Base-by-base conservation (phyloP, 2,797 vertebrate genomes). In the Amphiprion clarkii region DNA sequence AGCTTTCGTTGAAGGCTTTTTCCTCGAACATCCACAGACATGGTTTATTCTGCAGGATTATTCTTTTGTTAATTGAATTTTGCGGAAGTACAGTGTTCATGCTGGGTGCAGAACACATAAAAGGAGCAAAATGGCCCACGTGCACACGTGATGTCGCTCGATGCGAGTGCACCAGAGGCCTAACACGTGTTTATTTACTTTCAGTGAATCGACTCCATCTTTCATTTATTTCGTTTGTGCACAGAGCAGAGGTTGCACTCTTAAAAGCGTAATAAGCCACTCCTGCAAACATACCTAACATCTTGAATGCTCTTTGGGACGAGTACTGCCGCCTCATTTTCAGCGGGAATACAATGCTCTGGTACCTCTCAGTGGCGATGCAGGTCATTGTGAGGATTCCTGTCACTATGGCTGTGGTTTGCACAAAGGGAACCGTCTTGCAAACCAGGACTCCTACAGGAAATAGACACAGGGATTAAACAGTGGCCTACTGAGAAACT, bases 311-410 rank as follows among this genome's bases (percentile, higher is more conserved):
- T n/a, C n/a, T n/a, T n/a, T n/a, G 94, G 4, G 94, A 94, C 0
- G 95, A 95, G 79, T 95, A 95, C 77, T 96, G 95, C 59, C 92
- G 92, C 83, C 94, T 95, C 94, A 95, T 96, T 79, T 94, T 95
- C 85, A 96, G 90, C 0, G 96, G 96, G 70, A 95, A 95, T 23
- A 96, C 93, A 51, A 96, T 96, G 39, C 96, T 96, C 87, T 96
- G 95, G 88, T 96, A 96, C 71, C 96, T 89, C 89, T 96, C 96
- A 56, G 96, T 88, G 25, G 96, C 96, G 31, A 96, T 96, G 82
- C 96, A 96, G 29, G 95, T 96, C 96, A 96, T 96, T 0, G 95
- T 96, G 53, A 96, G 94, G 78, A 96, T 96, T 17, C 96, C 94
- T 0, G 95, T 96, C 61, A 95, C 95, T 21, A 96, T 95, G 58